Percentiles rank a stretch among this genome's conserved stretches.
phyloP scores from a whole-genome alignment of 1,140 invertebrate genomes.

The Pseudomyrmex dendroicus region DNA sequence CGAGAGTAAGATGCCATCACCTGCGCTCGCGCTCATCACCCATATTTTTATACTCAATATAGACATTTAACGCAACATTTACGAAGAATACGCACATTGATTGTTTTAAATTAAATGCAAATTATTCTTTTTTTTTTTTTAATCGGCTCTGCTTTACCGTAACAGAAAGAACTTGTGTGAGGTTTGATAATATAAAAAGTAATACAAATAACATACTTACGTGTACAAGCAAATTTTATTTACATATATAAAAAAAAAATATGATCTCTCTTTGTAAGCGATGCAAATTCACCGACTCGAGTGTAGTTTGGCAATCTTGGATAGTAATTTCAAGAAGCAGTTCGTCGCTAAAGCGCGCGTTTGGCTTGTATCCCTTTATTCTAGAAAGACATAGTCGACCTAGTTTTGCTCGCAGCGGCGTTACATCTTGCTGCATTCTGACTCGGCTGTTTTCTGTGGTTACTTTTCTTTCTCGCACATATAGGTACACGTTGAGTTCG shows the following conservation, averaged over 20 bases:
- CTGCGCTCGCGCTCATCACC: neutral
- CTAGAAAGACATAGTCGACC: constrained; percentile 42
- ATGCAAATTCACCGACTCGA: neutral
- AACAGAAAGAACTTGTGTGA: neutral
- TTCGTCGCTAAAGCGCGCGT: neutral
- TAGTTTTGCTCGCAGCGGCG: constrained; percentile 30
- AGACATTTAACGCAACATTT: neutral
- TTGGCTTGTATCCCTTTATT: constrained; percentile 5
- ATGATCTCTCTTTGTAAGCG: neutral
- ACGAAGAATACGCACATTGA: neutral
- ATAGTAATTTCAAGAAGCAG: constrained; percentile 36
- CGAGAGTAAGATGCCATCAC: constrained; percentile 30
- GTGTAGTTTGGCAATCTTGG: constrained; percentile 12
- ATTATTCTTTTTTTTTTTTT: neutral
- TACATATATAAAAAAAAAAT: neutral
- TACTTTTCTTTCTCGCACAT: constrained; percentile 29
- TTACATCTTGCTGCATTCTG: constrained; percentile 38
- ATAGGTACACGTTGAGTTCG: neutral
- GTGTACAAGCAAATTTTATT: neutral
- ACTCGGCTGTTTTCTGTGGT: neutral
- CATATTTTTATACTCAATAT: constrained; percentile 6
- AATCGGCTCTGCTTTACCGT: neutral
- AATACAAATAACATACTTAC: neutral
- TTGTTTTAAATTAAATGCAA: neutral
- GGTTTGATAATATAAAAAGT: too few species aligned